These are phyloP conservation scores for Cephus spinipes DNA, from an alignment of 2,888 invertebrate genomes.

Conservation along the genomic window DNA sequence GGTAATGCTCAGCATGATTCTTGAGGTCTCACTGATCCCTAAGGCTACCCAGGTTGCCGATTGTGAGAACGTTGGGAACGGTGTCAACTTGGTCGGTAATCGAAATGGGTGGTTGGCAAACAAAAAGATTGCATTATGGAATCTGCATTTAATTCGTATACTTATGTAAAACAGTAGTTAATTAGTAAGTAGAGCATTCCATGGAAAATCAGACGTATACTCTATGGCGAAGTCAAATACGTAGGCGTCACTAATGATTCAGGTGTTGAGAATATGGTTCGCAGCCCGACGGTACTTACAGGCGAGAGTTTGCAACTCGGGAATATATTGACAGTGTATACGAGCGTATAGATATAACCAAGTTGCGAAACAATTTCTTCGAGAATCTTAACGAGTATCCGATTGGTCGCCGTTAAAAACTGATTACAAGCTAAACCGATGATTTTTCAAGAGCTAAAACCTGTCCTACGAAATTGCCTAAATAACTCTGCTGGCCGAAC, in stretches of 20 bases:
- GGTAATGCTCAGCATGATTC: neutral
- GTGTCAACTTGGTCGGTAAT: neutral
- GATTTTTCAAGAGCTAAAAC: neutral
- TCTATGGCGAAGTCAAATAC: neutral
- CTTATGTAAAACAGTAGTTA: neutral
- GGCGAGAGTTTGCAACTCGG: neutral
- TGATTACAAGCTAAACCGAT: neutral
- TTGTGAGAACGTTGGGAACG: neutral
- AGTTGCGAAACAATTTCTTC: neutral
- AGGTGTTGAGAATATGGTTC: neutral
- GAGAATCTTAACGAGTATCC: neutral
- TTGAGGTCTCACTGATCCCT: neutral
- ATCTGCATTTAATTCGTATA: neutral
- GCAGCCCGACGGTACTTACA: neutral
- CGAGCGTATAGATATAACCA: neutral
- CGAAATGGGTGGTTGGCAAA: neutral
- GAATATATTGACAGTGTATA: neutral
- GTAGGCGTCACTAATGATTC: neutral
- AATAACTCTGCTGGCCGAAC: neutral
- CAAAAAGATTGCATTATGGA: neutral
- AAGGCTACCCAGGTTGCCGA: neutral
- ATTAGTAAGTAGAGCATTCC: constrained; percentile 9
- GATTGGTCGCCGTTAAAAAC: neutral
- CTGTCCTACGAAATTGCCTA: neutral
- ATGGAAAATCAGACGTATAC: neutral